Conservation (phyloP, 2,797 vertebrate species). For the Falco cherrug region DNA sequence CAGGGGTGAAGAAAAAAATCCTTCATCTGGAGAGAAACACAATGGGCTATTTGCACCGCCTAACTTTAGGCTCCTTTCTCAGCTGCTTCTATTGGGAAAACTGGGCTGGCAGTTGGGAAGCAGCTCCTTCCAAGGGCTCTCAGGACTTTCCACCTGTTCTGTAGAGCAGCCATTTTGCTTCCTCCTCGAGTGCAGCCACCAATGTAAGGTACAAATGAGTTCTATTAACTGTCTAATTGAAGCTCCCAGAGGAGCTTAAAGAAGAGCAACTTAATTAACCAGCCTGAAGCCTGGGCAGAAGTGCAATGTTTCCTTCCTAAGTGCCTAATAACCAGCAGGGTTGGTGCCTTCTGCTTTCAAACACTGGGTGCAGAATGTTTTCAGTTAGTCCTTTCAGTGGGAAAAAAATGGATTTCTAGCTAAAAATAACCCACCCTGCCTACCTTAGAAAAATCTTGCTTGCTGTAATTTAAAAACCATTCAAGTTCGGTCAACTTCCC, state of each 20-base stretch:
- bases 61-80: neutral
- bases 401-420: neutral
- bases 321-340: neutral
- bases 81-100: conserved; percentile 1
- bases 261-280: conserved; percentile 46
- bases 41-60: neutral
- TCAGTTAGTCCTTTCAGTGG: conserved; percentile 14
- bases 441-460: conserved; percentile 15
- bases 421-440: conserved; percentile 36
- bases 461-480: neutral
- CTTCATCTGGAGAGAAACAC: neutral
- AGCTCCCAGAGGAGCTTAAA: conserved; percentile 26
- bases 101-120: neutral
- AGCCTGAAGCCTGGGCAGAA: conserved; percentile 34
- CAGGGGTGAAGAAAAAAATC: neutral
- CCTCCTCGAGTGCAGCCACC: neutral
- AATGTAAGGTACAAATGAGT: conserved; percentile 27
- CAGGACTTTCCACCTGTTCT: neutral
- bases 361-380: neutral
- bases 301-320: neutral
- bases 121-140: neutral
- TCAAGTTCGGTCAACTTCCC: neutral
- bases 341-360: conserved; percentile 38
- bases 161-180: neutral
- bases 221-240: conserved; percentile 34